Conservation (phyloP, 2,113 vertebrate species). For the Rhipidura dahli region DNA sequence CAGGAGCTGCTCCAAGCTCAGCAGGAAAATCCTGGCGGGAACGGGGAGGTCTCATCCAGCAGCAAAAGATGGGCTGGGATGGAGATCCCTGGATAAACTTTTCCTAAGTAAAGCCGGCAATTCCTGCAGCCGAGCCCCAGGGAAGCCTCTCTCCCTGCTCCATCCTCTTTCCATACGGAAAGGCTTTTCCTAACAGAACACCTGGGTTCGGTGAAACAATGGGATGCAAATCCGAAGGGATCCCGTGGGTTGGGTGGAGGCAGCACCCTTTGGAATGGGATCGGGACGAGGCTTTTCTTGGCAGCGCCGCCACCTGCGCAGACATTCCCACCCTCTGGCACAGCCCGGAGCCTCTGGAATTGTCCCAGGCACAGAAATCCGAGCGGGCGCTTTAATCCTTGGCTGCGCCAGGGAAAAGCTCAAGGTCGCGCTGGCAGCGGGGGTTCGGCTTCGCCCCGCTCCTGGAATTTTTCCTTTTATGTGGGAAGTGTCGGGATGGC, state of each 20-base stretch:
- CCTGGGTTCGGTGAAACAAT: background rate
- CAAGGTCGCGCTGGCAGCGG: conserved; percentile 1
- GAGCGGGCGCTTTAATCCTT: background rate
- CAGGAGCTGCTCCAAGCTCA: background rate
- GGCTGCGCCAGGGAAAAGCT: background rate
- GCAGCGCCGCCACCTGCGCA: background rate
- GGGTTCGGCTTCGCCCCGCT: background rate
- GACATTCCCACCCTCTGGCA: background rate
- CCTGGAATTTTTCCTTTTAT: background rate
- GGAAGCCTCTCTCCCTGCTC: background rate
- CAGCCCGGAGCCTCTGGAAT: background rate
- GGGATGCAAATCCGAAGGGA: background rate
- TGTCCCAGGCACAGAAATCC: background rate
- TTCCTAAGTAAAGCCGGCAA: background rate
- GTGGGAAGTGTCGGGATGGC: background rate
- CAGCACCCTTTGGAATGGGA: background rate
- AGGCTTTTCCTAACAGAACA: background rate
- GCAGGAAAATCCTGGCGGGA: background rate
- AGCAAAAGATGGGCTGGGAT: background rate
- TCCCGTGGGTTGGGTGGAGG: background rate
- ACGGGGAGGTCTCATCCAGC: accelerated
- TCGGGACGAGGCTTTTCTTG: accelerated
- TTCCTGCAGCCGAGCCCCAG: background rate
- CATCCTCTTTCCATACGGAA: background rate
- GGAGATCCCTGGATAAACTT: background rate